Percentiles rank a stretch among this genome's conserved stretches.
These are phyloP conservation scores for Myotis brandtii DNA, from an alignment of 2,113 vertebrate genomes.

Conservation along the genomic window DNA sequence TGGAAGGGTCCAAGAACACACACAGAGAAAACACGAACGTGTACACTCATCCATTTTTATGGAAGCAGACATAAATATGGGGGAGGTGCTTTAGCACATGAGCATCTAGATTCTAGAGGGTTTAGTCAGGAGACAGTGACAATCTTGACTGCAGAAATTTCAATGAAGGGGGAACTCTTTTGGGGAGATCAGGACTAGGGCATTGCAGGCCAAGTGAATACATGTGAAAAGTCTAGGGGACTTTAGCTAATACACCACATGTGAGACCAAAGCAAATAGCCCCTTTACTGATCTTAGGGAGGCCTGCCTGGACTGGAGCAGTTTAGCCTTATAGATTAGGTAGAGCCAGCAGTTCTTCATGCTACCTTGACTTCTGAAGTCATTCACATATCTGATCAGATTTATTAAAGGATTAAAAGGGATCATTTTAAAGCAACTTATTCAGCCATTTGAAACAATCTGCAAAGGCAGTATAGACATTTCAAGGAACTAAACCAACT, in stretches of 20 bases:
- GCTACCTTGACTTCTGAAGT: neutral
- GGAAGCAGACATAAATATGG: neutral
- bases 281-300: neutral
- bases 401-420: neutral
- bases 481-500: neutral
- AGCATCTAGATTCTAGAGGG: neutral
- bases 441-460: neutral
- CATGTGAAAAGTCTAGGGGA: neutral
- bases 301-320: neutral
- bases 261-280: neutral
- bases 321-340: neutral
- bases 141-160: neutral
- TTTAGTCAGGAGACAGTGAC: conserved; percentile 40
- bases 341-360: neutral
- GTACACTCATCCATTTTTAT: conserved; percentile 50
- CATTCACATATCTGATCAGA: neutral
- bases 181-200: neutral
- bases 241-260: neutral
- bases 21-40: conserved; percentile 49
- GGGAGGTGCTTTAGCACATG: neutral
- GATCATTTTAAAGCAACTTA: neutral
- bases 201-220: neutral
- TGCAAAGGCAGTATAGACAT: neutral
- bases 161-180: neutral
- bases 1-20: conserved; percentile 26